phyloP scores from a whole-genome alignment of 2,888 invertebrate species.

The Anoplius nigerrimus region DNA sequence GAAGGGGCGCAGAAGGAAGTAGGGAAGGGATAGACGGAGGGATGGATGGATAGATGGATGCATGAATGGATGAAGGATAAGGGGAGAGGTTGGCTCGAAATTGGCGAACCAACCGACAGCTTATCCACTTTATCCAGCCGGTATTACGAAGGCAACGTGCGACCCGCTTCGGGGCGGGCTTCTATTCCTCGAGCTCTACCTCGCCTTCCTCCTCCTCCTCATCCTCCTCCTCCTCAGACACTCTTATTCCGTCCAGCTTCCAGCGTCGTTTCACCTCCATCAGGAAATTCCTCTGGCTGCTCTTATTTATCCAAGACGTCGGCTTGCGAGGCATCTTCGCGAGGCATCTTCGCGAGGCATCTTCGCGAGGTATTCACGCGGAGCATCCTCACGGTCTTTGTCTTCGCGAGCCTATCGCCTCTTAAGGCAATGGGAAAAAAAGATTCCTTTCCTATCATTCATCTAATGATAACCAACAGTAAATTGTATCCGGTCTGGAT shows the following conservation, averaged over 20 bases:
- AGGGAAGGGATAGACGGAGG: too few species aligned
- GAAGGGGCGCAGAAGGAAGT: background rate
- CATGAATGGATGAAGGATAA: background rate
- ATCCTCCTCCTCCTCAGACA: background rate
- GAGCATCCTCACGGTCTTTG: constrained; percentile 34
- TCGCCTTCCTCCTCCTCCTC: background rate
- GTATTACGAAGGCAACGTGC: constrained; percentile 52
- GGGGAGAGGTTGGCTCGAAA: constrained; percentile 37
- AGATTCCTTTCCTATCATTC: too few species aligned
- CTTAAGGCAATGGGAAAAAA: too few species aligned
- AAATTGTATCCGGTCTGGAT: too few species aligned
- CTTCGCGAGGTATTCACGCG: too few species aligned
- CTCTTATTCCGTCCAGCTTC: background rate
- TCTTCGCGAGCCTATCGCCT: too few species aligned
- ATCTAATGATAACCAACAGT: too few species aligned
- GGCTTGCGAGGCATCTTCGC: constrained; percentile 35
- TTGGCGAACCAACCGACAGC: constrained; percentile 48
- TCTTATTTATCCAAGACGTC: constrained; percentile 42
- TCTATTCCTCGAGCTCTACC: constrained; percentile 26
- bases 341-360: too few species aligned
- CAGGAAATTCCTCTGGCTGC: constrained; percentile 35
- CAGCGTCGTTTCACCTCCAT: constrained; percentile 25
- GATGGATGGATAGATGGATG: background rate
- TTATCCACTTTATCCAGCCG: constrained; percentile 53
- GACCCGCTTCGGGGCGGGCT: constrained; percentile 39